phyloP scores from a whole-genome alignment of 2,797 vertebrate genomes.

The Fratercula arctica region DNA sequence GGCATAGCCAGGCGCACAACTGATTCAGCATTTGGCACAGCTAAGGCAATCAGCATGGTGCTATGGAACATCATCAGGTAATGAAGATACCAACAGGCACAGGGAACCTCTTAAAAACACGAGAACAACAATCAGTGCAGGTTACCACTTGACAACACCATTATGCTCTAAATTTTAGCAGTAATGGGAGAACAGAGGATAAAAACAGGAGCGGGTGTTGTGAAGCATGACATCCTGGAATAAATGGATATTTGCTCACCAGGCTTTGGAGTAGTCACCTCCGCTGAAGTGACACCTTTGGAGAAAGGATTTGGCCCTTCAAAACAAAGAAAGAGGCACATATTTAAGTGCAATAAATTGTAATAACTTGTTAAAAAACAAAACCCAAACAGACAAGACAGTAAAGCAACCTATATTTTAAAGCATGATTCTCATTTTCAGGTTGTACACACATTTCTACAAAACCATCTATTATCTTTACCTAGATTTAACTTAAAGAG shows the following conservation, averaged over 20 bases:
- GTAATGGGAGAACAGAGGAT: background rate
- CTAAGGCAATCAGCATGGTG: background rate
- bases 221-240: background rate
- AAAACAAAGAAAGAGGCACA: background rate
- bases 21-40: background rate
- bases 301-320: constrained; percentile 81
- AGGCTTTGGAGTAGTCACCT: constrained; percentile 70
- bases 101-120: background rate
- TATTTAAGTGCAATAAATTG: background rate
- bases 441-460: background rate
- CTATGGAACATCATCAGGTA: background rate
- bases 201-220: background rate
- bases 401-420: background rate
- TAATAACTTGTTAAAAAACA: background rate
- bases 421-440: background rate
- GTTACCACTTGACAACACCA: background rate
- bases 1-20: background rate
- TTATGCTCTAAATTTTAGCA: background rate
- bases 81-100: background rate
- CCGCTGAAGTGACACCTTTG: constrained; percentile 75
- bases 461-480: background rate
- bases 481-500: background rate
- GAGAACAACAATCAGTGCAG: background rate
- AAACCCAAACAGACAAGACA: background rate
- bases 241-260: constrained; percentile 75